Evolutionary conservation across 2,888 invertebrate species (phyloP).

Genomic region (Sminthurides aquaticus): DNA sequence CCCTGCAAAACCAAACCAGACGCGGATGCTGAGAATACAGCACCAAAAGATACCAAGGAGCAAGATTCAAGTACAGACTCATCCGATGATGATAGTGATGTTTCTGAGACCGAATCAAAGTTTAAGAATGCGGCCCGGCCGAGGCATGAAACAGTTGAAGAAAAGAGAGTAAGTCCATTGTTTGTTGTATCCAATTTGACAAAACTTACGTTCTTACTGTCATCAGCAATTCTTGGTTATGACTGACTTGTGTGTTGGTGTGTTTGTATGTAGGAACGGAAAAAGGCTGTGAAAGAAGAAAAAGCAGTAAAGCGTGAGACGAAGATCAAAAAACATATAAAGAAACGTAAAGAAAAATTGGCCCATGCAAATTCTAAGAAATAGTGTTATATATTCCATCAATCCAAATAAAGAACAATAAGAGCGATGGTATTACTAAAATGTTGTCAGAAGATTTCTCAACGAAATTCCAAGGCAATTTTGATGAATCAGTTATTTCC

Average conservation of each 20-base stretch:
- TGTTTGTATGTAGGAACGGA: conserved; percentile 69
- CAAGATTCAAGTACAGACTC: conserved; percentile 18
- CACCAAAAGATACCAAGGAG: neutral
- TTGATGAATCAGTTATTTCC: no score
- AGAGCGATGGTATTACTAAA: no score
- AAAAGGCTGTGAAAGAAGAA: conserved; percentile 78
- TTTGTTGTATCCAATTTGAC: no score
- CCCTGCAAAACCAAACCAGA: conserved; percentile 32
- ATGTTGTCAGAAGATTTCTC: no score
- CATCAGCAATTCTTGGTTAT: no score
- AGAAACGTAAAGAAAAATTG: conserved; percentile 74
- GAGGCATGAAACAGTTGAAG: conserved; percentile 50
- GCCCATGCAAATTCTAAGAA: conserved; percentile 47
- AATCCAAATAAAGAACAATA: no score
- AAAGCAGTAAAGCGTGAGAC: conserved; percentile 79
- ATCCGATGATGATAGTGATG: conserved; percentile 27
- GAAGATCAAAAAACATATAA: conserved; percentile 88
- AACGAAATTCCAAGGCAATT: no score
- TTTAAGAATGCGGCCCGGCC: conserved; percentile 45
- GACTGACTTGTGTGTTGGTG: no score
- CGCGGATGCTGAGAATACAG: conserved; percentile 7
- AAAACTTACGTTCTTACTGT: no score
- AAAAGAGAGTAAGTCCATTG: conserved; percentile 48
- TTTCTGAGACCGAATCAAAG: no score
- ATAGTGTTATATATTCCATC: no score